A percentile compares a stretch with the other conserved stretches of the same genome.
phyloP scores from a whole-genome alignment of 2,113 vertebrate species.

The Pollachius pollachius region DNA sequence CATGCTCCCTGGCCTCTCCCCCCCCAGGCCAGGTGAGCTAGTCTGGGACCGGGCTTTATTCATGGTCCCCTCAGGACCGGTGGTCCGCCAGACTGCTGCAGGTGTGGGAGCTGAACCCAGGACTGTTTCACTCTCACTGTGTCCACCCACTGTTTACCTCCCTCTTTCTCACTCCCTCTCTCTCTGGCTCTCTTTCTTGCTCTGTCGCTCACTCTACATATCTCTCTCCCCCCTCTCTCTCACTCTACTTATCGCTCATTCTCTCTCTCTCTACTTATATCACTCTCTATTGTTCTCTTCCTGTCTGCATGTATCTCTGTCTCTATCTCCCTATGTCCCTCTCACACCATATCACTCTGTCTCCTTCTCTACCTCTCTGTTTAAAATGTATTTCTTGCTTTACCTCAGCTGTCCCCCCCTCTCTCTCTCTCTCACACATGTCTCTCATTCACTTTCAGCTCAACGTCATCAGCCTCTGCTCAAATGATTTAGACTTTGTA shows the following conservation, averaged over 20 bases:
- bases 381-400: background rate
- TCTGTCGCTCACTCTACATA: background rate
- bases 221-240: background rate
- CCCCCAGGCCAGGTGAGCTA: conserved; percentile 15
- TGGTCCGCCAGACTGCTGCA: conserved; percentile 19
- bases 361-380: background rate
- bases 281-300: too few species aligned
- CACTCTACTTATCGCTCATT: background rate
- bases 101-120: conserved; percentile 24
- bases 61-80: conserved; percentile 26
- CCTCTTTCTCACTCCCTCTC: conserved; percentile 1
- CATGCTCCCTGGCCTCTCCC: conserved; percentile 4
- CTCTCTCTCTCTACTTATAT: background rate
- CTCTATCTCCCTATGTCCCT: too few species aligned
- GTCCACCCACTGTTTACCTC: conserved; percentile 1
- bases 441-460: too few species aligned
- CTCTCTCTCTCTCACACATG: background rate
- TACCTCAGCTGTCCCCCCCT: background rate
- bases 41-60: conserved; percentile 20
- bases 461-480: too few species aligned
- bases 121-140: conserved; percentile 1
- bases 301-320: too few species aligned
- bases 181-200: background rate
- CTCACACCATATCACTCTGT: too few species aligned
- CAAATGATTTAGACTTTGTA: too few species aligned